Evolutionary conservation across 2,113 vertebrate species (phyloP).

Genomic region (Barnardius zonarius): DNA sequence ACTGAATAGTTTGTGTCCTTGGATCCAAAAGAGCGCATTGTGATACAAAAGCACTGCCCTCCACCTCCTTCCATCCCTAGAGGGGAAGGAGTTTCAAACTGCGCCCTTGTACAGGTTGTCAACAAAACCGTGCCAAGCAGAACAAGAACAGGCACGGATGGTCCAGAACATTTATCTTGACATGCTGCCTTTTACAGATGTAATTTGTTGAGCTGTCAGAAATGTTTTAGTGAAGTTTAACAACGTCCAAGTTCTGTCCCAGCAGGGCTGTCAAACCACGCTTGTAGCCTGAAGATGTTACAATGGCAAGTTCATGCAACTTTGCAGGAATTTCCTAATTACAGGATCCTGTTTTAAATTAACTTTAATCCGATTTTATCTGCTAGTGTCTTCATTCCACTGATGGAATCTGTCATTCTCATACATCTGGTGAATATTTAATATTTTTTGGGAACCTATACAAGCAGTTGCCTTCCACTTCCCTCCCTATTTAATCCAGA

Average conservation of each 20-base stretch:
- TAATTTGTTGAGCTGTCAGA: neutral
- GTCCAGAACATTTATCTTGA: neutral
- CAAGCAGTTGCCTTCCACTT: neutral
- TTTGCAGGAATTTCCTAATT: conserved; percentile 64
- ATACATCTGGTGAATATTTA: conserved; percentile 6
- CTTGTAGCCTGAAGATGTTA: conserved; percentile 43
- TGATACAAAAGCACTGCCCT: neutral
- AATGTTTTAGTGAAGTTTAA: conserved; percentile 18
- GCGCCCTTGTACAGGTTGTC: neutral
- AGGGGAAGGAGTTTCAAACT: neutral
- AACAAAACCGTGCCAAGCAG: neutral
- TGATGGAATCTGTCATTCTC: conserved; percentile 21
- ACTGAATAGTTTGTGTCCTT: neutral
- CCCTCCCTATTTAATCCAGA: neutral
- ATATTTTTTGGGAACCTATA: neutral
- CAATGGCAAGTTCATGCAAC: conserved; percentile 44
- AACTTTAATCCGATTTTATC: conserved; percentile 50
- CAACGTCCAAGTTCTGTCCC: neutral
- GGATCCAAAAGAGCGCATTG: neutral
- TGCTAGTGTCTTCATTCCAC: conserved; percentile 30
- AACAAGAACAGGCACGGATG: neutral
- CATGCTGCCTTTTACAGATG: neutral
- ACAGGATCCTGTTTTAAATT: conserved; percentile 52
- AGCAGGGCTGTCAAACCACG: conserved; percentile 25
- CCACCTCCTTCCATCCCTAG: neutral